Evolutionary conservation across 1,140 invertebrate species (phyloP), one percentile per base, ranked within the genome.

Genomic region (Lycorma delicatula): DNA sequence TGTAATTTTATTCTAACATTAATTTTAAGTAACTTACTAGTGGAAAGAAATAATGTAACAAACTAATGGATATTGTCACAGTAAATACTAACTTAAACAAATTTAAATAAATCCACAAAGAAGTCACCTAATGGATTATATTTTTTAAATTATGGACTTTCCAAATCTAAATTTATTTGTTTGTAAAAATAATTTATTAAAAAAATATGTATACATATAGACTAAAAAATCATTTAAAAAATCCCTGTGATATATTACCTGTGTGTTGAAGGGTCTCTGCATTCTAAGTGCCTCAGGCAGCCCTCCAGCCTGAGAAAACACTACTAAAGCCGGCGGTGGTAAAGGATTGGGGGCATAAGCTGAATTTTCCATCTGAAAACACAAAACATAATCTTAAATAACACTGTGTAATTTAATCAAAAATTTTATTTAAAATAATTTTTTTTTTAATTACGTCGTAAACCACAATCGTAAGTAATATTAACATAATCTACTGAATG

Each of bases 251-350:
- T n/a, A n/a, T n/a, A n/a, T 41, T 74, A 83, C 79, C 79, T 82
- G 80, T 71, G 81, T 77, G 72, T 81, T 81, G 74, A 85, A 83
- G 66, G 83, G 81, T 74, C 84, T 77, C 76, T 85, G 82, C 75
- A 85, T 82, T 76, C 82, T 76, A 65, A 85, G 75, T 62, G 82
- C 83, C 71, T 88, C 85, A 68, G 84, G 81, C 69, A 85, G 78
- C 61, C 81, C 81, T 67, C 81, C 82, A 67, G 83, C 81, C 74
- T 87, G 84, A 61, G 86, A 88, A 70, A 90, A 82, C 56, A 90
- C 86, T 74, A 90, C 87, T 70, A 89, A 75, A 68, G 84, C 82
- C 61, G 86, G 85, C 65, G 86, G 86, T 71, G 83, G 82, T 68
- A 87, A 75, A 70, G 86, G 83, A 68, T 81, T 83, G 60, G 81